A percentile compares a stretch with the other conserved stretches of the same genome.
Conservation (phyloP, 2,888 invertebrate species). For the Trileptium ribeirensis region DNA sequence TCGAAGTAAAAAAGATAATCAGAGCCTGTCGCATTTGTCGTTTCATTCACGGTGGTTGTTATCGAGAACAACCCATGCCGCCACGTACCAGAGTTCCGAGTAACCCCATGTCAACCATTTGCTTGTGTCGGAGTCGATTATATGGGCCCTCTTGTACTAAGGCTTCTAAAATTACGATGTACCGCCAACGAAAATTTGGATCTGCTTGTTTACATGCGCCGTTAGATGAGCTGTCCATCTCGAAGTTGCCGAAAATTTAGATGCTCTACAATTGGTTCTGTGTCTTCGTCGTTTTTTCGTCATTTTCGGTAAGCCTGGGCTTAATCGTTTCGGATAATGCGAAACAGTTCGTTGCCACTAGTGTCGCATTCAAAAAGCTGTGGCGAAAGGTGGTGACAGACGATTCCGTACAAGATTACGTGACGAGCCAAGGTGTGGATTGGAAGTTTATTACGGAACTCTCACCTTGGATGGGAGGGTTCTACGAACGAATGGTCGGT, state of each 20-base stretch:
- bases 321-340: conserved; percentile 52
- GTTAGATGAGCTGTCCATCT: conserved; percentile 18
- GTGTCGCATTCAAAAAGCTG: no score
- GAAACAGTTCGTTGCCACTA: conserved; percentile 45
- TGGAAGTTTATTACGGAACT: conserved; percentile 2
- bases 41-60: neutral
- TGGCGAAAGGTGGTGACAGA: no score
- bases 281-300: conserved; percentile 45
- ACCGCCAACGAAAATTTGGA: neutral
- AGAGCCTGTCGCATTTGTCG: neutral
- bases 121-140: conserved; percentile 1
- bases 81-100: neutral
- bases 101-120: neutral
- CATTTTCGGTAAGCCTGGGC: conserved; percentile 41
- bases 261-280: conserved; percentile 44
- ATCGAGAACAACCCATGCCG: neutral
- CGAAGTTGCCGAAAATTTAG: conserved; percentile 35
- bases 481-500: neutral
- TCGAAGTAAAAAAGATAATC: neutral
- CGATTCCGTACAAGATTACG: no score
- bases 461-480: neutral
- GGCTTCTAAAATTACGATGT: neutral
- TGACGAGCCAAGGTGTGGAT: no score
- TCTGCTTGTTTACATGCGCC: conserved; percentile 21
- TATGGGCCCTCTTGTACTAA: conserved; percentile 5